phyloP scores from a whole-genome alignment of 1,140 invertebrate genomes.

The Drosophila nebulosa region DNA sequence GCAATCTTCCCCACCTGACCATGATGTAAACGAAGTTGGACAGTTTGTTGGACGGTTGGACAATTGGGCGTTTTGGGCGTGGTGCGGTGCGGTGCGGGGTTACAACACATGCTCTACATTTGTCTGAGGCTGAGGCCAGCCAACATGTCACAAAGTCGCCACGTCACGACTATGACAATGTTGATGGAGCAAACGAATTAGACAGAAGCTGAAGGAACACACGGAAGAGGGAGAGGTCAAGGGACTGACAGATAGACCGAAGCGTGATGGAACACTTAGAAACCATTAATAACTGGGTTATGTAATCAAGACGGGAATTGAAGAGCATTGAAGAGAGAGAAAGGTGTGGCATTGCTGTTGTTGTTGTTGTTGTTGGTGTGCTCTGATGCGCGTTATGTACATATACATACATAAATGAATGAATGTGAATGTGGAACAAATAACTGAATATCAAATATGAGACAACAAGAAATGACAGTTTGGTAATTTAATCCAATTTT shows the following conservation, averaged over 20 bases:
- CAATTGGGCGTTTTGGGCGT: too few relatives aligned
- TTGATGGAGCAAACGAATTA: slow-evolving; percentile 6
- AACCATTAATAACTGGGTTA: slow-evolving; percentile 76
- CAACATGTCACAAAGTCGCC: slow-evolving; percentile 69
- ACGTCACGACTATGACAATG: slow-evolving; percentile 55
- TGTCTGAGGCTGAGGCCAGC: slow-evolving; percentile 33
- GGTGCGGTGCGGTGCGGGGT: background rate
- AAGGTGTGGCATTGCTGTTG: slow-evolving; percentile 16
- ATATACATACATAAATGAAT: slow-evolving; percentile 23
- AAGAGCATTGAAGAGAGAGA: slow-evolving; percentile 5
- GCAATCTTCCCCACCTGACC: slow-evolving; percentile 52
- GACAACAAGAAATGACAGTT: background rate
- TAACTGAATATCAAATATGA: background rate
- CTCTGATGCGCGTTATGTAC: slow-evolving; percentile 1
- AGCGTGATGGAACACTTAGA: slow-evolving; percentile 46
- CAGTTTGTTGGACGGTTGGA: background rate
- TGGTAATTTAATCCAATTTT: background rate
- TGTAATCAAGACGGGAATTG: slow-evolving; percentile 60
- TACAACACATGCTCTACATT: slow-evolving; percentile 54
- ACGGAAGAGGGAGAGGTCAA: background rate
- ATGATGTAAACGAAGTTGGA: slow-evolving; percentile 45
- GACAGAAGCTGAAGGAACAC: background rate
- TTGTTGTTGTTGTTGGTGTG: background rate
- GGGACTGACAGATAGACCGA: slow-evolving; percentile 18
- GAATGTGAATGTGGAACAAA: slow-evolving; percentile 22